A percentile compares a stretch with the other conserved stretches of the same genome.
phyloP scores from a whole-genome alignment of 2,888 invertebrate species.

The Lithophane ornitopus region DNA sequence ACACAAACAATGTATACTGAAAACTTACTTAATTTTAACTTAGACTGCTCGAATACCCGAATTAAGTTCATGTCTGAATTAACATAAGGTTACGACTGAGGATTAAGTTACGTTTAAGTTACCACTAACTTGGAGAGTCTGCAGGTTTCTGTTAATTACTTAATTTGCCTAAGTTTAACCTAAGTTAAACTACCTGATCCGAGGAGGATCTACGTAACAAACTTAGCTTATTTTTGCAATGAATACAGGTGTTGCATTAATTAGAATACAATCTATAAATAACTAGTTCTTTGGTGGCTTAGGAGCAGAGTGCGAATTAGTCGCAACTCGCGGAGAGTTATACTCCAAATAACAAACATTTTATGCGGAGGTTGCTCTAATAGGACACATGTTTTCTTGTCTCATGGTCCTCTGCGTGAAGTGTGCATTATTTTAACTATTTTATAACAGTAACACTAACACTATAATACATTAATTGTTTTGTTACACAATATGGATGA shows the following conservation, averaged over 20 bases:
- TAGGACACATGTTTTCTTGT: too few relatives aligned
- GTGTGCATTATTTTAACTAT: too few relatives aligned
- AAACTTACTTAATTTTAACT: conserved; percentile 50
- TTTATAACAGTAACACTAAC: too few relatives aligned
- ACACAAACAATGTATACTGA: conserved; percentile 37
- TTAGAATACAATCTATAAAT: background rate
- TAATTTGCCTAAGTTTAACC: conserved; percentile 52
- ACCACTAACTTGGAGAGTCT: conserved; percentile 48
- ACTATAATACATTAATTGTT: too few relatives aligned
- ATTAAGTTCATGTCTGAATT: conserved; percentile 55
- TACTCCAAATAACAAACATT: too few relatives aligned
- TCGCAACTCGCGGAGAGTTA: too few relatives aligned
- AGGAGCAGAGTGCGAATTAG: too few relatives aligned
- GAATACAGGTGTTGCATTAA: conserved; percentile 6
- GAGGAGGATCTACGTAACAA: conserved; percentile 18
- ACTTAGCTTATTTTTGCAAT: conserved; percentile 16
- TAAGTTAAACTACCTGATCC: conserved; percentile 41
- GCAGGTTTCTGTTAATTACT: conserved; percentile 61
- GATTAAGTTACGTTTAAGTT: conserved; percentile 61
- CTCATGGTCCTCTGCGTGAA: too few relatives aligned
- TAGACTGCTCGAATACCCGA: conserved; percentile 36
- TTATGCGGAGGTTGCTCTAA: too few relatives aligned
- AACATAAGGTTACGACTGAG: conserved; percentile 57
- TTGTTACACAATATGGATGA: too few relatives aligned
- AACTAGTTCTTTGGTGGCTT: background rate